Conservation (phyloP, 2,888 invertebrate species). For the Plagodis pulveraria region DNA sequence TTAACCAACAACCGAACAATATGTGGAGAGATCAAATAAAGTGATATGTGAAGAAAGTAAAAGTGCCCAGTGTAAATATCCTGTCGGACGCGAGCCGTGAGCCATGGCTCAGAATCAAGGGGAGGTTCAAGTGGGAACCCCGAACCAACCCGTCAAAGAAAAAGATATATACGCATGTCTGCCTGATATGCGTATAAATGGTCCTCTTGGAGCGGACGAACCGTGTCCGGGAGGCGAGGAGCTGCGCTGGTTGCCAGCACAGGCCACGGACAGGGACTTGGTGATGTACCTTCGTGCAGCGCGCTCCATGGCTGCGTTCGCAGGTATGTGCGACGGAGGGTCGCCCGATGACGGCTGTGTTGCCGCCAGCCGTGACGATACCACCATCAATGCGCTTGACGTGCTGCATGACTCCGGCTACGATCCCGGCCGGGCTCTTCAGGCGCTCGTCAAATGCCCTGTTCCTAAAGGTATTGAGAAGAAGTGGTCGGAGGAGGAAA, state of each 20-base stretch:
- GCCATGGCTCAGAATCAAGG: conserved; percentile 83
- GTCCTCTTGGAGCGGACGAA: conserved; percentile 77
- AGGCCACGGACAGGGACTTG: conserved; percentile 96
- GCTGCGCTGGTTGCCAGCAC: conserved; percentile 96
- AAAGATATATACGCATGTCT: conserved; percentile 82
- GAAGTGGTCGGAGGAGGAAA: conserved; percentile 99
- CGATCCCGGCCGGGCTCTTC: conserved; percentile 97
- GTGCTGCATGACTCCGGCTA: conserved; percentile 98
- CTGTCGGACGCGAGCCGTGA: conserved; percentile 49
- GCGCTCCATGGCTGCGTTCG: conserved; percentile 99
- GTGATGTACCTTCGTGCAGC: conserved; percentile 99
- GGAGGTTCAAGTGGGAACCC: conserved; percentile 82
- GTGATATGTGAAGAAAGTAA: conserved; percentile 65
- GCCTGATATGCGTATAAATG: conserved; percentile 83
- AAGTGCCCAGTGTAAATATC: conserved; percentile 70
- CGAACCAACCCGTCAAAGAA: conserved; percentile 81
- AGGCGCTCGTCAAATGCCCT: conserved; percentile 98
- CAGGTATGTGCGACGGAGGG: conserved; percentile 99
- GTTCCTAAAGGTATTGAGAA: conserved; percentile 98
- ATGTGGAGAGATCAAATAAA: conserved; percentile 65
- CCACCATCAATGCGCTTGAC: conserved; percentile 98
- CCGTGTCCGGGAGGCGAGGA: conserved; percentile 90
- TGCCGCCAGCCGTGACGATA: conserved; percentile 98
- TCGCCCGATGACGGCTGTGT: conserved; percentile 98
- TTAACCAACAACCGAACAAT: conserved; percentile 55